A percentile compares a stretch with the other conserved stretches of the same genome.
Evolutionary conservation across 2,113 vertebrate species (phyloP).

Genomic region (Actinemys pallida): DNA sequence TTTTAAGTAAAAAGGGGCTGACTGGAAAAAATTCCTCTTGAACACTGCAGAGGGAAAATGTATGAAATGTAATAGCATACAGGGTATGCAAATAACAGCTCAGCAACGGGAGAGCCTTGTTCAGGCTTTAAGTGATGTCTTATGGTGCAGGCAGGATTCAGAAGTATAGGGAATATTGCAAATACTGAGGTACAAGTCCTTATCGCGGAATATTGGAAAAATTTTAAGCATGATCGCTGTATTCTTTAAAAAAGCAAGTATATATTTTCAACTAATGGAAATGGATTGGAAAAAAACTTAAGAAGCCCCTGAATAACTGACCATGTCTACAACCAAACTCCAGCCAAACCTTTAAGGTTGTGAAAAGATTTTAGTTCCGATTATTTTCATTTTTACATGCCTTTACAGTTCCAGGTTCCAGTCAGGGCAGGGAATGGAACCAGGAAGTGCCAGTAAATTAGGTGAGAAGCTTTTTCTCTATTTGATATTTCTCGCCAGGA

Average conservation of each 20-base stretch:
- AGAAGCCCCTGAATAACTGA: background rate
- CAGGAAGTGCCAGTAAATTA: background rate
- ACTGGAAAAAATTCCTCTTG: background rate
- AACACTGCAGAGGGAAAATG: background rate
- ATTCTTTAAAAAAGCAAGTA: background rate
- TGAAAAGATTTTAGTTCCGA: background rate
- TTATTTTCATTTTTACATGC: background rate
- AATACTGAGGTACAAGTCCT: background rate
- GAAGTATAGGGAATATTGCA: background rate
- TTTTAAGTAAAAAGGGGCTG: background rate
- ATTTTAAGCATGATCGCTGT: background rate
- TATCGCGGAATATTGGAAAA: background rate
- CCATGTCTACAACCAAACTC: background rate
- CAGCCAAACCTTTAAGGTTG: background rate
- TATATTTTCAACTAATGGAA: background rate
- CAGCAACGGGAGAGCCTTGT: background rate
- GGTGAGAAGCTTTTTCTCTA: background rate
- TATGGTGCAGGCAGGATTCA: background rate
- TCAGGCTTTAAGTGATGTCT: background rate
- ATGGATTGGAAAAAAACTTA: background rate
- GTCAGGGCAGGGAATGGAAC: background rate
- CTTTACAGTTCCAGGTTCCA: background rate
- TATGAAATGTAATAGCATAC: background rate
- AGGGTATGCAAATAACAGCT: background rate
- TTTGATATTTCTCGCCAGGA: background rate